Evolutionary conservation across 2,888 invertebrate genomes (phyloP).

Genomic region (Schizotus pectinicornis): DNA sequence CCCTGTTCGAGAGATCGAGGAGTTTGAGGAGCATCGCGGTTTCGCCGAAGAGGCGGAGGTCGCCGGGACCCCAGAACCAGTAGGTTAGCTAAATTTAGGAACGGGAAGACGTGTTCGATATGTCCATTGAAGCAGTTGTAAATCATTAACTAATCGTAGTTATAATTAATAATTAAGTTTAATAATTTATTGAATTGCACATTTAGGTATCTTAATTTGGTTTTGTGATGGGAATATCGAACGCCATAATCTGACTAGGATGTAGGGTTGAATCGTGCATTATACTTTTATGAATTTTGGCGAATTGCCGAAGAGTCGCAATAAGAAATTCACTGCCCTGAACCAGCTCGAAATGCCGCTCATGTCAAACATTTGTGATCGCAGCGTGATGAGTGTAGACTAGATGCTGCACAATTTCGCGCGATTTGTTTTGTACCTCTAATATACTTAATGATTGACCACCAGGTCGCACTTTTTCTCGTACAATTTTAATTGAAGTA

Average conservation of each 20-base stretch:
- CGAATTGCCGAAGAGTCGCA: constrained; percentile 36
- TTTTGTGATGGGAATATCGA: constrained; percentile 7
- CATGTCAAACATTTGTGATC: constrained; percentile 41
- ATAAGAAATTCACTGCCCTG: constrained; percentile 39
- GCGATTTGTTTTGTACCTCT: constrained; percentile 29
- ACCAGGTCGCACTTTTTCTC: too few species aligned
- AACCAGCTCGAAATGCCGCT: constrained; percentile 37
- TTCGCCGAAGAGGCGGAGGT: constrained; percentile 53
- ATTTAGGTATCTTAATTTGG: constrained; percentile 16
- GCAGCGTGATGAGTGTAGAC: constrained; percentile 23
- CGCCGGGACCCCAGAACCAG: constrained; percentile 34
- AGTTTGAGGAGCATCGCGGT: constrained; percentile 71
- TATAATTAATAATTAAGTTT: not conserved
- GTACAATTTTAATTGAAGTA: too few species aligned
- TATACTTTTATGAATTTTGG: constrained; percentile 23
- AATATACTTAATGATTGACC: not conserved
- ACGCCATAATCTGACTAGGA: constrained; percentile 2
- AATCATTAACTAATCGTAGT: too few species aligned
- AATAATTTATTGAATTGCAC: constrained; percentile 1
- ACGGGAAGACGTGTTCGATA: constrained; percentile 8
- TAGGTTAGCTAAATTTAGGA: constrained; percentile 4
- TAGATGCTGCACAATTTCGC: constrained; percentile 15
- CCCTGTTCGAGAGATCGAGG: constrained; percentile 84
- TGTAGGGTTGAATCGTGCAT: constrained; percentile 9
- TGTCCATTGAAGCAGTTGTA: not conserved